These are phyloP conservation scores for Amblyjoppa proteus DNA, from an alignment of 2,888 invertebrate genomes.

Conservation along the genomic window DNA sequence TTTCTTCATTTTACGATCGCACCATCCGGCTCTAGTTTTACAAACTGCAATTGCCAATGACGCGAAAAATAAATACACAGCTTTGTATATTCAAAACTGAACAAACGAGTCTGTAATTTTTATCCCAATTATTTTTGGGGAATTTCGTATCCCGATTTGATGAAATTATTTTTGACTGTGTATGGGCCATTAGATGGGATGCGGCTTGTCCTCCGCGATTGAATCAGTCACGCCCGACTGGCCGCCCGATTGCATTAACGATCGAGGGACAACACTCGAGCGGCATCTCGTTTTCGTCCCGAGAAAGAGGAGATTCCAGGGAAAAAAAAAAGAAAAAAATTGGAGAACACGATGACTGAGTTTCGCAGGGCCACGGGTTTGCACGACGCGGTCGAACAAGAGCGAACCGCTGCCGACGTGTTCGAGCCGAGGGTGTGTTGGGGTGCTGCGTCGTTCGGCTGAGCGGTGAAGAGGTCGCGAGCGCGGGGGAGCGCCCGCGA, in stretches of 20 bases:
- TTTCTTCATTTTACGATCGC: no score
- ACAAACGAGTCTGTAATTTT: no score
- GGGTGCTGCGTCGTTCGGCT: not conserved
- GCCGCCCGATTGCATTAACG: constrained; percentile 70
- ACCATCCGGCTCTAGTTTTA: no score
- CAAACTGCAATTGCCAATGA: no score
- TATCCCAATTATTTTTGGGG: no score
- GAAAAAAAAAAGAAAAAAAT: not conserved
- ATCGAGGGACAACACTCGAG: constrained; percentile 66
- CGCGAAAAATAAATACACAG: no score
- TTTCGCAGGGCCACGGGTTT: not conserved
- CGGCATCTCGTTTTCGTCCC: constrained; percentile 25
- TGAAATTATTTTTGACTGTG: no score
- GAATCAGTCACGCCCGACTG: constrained; percentile 66
- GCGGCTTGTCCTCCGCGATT: constrained; percentile 66
- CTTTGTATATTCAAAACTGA: no score
- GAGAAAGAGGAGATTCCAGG: constrained; percentile 4
- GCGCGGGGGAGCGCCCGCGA: constrained; percentile 73
- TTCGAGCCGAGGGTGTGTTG: constrained; percentile 1
- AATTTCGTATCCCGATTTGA: no score
- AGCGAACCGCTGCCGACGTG: not conserved
- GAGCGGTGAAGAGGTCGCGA: constrained; percentile 4
- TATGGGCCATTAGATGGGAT: not conserved
- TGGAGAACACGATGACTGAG: constrained; percentile 35
- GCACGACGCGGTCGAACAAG: not conserved